Evolutionary conservation across 2,113 vertebrate genomes (phyloP).

Genomic region (Gymnobelideus leadbeateri): DNA sequence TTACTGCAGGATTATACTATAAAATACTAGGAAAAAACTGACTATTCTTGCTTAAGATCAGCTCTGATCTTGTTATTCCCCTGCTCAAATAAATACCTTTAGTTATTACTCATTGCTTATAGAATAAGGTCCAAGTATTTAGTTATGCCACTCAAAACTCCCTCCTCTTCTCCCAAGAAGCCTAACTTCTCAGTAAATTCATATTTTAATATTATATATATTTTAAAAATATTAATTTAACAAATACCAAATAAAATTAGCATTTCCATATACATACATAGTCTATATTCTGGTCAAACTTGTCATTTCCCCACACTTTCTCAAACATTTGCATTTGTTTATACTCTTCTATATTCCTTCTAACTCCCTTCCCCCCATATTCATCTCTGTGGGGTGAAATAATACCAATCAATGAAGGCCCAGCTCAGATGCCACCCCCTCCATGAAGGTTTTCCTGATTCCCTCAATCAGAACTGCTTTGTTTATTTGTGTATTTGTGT

Average conservation of each 20-base stretch:
- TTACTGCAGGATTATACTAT: neutral
- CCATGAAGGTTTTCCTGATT: neutral
- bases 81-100: neutral
- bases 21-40: neutral
- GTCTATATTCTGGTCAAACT: neutral
- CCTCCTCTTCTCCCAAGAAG: neutral
- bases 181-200: neutral
- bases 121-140: neutral
- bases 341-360: neutral
- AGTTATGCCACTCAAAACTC: neutral
- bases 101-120: neutral
- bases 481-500: neutral
- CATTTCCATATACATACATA: neutral
- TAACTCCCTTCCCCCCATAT: neutral
- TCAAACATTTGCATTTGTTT: neutral
- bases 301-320: neutral
- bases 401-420: neutral
- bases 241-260: neutral
- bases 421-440: neutral
- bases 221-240: neutral
- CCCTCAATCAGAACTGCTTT: neutral
- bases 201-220: neutral
- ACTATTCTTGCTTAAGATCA: neutral
- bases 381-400: neutral
- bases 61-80: neutral